Evolutionary conservation across 2,113 vertebrate species (phyloP).

Genomic region (Climacteris rufus): DNA sequence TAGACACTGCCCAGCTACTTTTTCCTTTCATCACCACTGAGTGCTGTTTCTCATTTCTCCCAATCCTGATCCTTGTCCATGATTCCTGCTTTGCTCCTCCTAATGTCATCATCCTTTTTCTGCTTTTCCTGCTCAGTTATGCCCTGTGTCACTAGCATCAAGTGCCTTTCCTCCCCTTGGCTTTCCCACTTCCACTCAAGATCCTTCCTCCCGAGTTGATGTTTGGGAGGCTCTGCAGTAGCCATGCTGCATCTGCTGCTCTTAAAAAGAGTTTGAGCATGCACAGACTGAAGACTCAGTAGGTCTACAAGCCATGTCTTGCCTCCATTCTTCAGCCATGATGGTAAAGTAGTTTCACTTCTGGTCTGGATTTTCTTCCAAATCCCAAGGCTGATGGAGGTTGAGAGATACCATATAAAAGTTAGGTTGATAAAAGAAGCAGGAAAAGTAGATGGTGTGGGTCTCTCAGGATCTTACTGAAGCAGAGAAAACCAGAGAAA

Average conservation of each 20-base stretch:
- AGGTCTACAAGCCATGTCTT: neutral
- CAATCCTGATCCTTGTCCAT: neutral
- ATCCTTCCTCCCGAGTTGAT: neutral
- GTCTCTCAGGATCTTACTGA: neutral
- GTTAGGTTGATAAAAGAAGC: neutral
- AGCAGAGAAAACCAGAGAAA: neutral
- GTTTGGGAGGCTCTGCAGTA: neutral
- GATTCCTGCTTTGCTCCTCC: neutral
- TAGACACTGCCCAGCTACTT: neutral
- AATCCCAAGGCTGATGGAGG: neutral
- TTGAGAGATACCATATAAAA: rapidly evolving
- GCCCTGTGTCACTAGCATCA: neutral
- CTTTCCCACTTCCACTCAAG: neutral
- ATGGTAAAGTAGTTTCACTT: neutral
- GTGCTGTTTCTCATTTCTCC: neutral
- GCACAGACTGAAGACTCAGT: neutral
- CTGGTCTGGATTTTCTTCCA: neutral
- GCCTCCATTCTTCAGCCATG: neutral
- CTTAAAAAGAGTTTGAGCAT: no score
- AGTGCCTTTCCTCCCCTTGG: neutral
- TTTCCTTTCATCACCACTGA: neutral
- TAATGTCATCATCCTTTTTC: neutral
- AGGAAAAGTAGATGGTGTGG: neutral
- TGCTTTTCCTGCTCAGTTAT: neutral
- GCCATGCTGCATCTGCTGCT: neutral